phyloP scores from a whole-genome alignment of 2,113 vertebrate species.

The Pagrus major region DNA sequence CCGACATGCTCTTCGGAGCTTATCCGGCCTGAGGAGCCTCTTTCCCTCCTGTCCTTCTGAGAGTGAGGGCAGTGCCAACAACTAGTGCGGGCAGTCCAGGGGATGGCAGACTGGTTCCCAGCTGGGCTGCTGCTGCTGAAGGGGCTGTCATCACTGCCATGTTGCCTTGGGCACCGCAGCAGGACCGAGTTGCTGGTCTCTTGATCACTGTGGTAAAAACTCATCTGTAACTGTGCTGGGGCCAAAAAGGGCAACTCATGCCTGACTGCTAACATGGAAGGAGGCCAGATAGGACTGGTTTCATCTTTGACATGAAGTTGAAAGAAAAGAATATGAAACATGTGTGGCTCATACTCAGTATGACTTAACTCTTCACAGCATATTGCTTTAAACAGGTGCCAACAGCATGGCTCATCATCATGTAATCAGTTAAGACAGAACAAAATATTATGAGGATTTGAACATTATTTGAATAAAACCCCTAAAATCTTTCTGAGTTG shows the following conservation, averaged over 20 bases:
- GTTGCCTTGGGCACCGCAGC: constrained; percentile 60
- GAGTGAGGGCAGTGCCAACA: constrained; percentile 61
- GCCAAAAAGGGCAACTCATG: constrained; percentile 55
- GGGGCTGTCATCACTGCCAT: constrained; percentile 57
- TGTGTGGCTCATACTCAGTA: constrained; percentile 22
- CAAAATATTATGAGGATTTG: neutral
- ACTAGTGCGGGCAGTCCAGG: constrained; percentile 37
- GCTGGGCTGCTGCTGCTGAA: constrained; percentile 67
- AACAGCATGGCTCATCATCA: neutral
- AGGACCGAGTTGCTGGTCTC: constrained; percentile 54
- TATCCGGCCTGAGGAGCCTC: constrained; percentile 62
- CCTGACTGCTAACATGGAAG: constrained; percentile 58
- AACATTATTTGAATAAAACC: neutral
- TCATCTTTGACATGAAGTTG: constrained; percentile 33
- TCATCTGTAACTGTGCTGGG: constrained; percentile 50
- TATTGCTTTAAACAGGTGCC: constrained; percentile 18
- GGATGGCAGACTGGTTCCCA: constrained; percentile 61
- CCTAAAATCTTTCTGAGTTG: neutral
- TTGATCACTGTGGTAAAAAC: constrained; percentile 61
- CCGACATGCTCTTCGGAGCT: constrained; percentile 50
- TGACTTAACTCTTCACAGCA: constrained; percentile 17
- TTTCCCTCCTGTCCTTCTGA: constrained; percentile 43
- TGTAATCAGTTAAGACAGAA: neutral
- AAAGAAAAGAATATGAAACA: constrained; percentile 35
- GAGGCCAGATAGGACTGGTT: constrained; percentile 56